These are phyloP conservation scores for Lamellibrachia luymesi DNA, from an alignment of 1,140 invertebrate species.

Conservation along the genomic window DNA sequence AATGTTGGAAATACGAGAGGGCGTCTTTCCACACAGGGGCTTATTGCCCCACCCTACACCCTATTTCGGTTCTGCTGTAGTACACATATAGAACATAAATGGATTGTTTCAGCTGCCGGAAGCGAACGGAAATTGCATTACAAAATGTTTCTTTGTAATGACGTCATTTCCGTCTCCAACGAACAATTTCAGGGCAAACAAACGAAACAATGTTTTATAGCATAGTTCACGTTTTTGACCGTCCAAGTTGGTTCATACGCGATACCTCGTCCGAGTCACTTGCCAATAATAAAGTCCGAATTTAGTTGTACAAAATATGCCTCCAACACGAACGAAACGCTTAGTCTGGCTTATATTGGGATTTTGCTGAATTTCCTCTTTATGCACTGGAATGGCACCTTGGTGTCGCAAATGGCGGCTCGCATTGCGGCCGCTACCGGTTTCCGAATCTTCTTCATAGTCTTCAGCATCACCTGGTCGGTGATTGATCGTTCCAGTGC, in stretches of 20 bases:
- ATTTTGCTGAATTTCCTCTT: not conserved
- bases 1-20: too few relatives aligned
- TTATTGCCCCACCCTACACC: too few relatives aligned
- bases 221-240: not conserved
- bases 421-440: conserved; percentile 8
- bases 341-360: not conserved
- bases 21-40: too few relatives aligned
- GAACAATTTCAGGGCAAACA: not conserved
- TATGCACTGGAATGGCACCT: not conserved
- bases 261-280: not conserved
- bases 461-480: not conserved
- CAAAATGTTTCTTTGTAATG: not conserved
- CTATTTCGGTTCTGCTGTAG: too few relatives aligned
- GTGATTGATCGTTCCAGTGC: not conserved
- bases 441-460: conserved; percentile 28
- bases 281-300: not conserved
- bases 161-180: not conserved
- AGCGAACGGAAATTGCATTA: not conserved
- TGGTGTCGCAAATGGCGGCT: not conserved
- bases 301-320: not conserved
- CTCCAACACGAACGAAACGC: not conserved
- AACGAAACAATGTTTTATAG: not conserved
- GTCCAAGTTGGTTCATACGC: not conserved
- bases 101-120: not conserved
- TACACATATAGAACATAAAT: too few relatives aligned